Conservation (phyloP, 2,113 vertebrate genomes). For the Brienomyrus longianalis region DNA sequence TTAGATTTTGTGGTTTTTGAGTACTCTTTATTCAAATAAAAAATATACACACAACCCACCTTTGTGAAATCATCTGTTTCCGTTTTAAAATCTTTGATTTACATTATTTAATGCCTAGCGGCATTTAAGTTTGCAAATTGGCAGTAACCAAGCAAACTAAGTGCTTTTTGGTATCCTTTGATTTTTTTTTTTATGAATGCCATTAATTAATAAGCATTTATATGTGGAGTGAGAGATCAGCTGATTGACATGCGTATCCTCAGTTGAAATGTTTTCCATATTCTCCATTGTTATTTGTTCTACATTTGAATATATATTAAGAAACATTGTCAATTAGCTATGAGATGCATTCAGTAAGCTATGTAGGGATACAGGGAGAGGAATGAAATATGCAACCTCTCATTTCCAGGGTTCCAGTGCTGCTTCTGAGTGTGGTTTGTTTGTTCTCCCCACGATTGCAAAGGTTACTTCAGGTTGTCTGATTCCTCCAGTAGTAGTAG, state of each 20-base stretch:
- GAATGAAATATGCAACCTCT: neutral
- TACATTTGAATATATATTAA: neutral
- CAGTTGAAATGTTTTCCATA: neutral
- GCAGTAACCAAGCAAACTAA: neutral
- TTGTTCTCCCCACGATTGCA: neutral
- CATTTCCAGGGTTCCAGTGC: neutral
- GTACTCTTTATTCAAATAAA: neutral
- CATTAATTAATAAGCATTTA: neutral
- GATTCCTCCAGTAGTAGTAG: neutral
- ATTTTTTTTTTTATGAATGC: neutral
- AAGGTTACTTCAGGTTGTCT: neutral
- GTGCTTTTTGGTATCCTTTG: neutral
- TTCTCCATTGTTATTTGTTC: neutral
- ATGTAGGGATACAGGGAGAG: neutral
- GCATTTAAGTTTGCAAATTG: neutral
- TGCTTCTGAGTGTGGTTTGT: neutral
- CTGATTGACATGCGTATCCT: neutral
- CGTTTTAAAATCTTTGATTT: neutral
- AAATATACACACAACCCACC: neutral
- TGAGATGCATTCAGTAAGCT: neutral
- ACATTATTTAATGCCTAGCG: neutral
- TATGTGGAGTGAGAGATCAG: neutral
- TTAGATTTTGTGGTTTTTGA: neutral
- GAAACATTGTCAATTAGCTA: neutral
- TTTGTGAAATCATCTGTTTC: neutral